Conservation (phyloP, 1,140 invertebrate species). For the Chrysoperla carnea region DNA sequence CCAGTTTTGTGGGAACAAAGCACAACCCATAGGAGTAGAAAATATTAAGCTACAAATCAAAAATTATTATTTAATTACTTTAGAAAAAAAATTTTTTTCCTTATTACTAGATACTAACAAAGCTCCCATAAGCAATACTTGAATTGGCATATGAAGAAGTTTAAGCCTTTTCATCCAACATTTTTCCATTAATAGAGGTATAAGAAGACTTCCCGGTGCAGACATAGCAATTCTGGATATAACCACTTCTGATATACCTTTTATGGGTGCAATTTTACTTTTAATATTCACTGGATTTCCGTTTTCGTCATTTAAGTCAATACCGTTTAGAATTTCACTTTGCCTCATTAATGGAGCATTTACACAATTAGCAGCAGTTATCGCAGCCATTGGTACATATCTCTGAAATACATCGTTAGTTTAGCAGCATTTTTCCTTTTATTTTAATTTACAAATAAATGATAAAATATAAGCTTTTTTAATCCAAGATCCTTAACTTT, state of each 20-base stretch:
- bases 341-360: conserved; percentile 97
- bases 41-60: conserved; percentile 53
- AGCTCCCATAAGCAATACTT: conserved; percentile 56
- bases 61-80: too few relatives aligned
- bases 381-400: conserved; percentile 94
- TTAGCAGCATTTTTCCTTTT: too few relatives aligned
- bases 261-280: conserved; percentile 59
- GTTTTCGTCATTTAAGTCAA: conserved; percentile 61
- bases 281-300: conserved; percentile 52
- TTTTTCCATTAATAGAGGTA: conserved; percentile 64
- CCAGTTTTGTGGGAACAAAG: conserved; percentile 81
- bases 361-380: conserved; percentile 94
- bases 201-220: conserved; percentile 68
- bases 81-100: too few relatives aligned
- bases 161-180: conserved; percentile 57
- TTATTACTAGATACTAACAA: conserved; percentile 43
- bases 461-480: too few relatives aligned
- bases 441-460: too few relatives aligned
- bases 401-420: too few relatives aligned
- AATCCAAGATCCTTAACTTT: too few relatives aligned
- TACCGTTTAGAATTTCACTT: conserved; percentile 50
- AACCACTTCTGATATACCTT: conserved; percentile 71
- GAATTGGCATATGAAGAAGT: conserved; percentile 54
- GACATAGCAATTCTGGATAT: conserved; percentile 81
- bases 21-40: conserved; percentile 86